Conservation (phyloP, 1,140 invertebrate species). For the Eubasilissa regina region DNA sequence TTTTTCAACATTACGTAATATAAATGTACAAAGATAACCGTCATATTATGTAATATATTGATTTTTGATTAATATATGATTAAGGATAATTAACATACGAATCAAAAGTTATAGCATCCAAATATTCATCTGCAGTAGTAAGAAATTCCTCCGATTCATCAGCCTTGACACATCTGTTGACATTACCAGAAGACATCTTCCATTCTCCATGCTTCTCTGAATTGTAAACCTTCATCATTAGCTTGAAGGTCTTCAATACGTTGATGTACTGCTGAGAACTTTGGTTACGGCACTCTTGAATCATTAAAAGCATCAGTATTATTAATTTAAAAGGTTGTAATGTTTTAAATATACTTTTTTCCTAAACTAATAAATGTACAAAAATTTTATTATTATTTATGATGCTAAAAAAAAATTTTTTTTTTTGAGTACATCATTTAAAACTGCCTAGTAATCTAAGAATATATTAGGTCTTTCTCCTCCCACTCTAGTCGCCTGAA, state of each 20-base stretch:
- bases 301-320: not conserved
- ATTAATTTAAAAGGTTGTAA: not conserved
- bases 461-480: too few relatives aligned
- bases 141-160: conserved; percentile 72
- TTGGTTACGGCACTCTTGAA: conserved; percentile 70
- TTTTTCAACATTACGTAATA: too few relatives aligned
- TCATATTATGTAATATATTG: too few relatives aligned
- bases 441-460: not conserved
- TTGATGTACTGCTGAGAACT: conserved; percentile 70
- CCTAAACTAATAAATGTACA: not conserved
- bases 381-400: not conserved
- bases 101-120: conserved; percentile 76
- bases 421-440: not conserved
- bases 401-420: not conserved
- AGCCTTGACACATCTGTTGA: conserved; percentile 66
- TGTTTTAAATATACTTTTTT: not conserved
- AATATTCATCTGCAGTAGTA: conserved; percentile 70
- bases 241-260: conserved; percentile 73
- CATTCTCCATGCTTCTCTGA: conserved; percentile 64
- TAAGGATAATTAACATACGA: conserved; percentile 71
- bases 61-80: not conserved
- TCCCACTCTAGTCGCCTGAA: too few relatives aligned
- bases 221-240: conserved; percentile 74
- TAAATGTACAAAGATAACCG: too few relatives aligned
- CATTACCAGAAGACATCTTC: conserved; percentile 71